Evolutionary conservation across 1,140 invertebrate genomes (phyloP), one percentile per base, ranked within the genome.

Genomic region (Caenorhabditis tropicalis): DNA sequence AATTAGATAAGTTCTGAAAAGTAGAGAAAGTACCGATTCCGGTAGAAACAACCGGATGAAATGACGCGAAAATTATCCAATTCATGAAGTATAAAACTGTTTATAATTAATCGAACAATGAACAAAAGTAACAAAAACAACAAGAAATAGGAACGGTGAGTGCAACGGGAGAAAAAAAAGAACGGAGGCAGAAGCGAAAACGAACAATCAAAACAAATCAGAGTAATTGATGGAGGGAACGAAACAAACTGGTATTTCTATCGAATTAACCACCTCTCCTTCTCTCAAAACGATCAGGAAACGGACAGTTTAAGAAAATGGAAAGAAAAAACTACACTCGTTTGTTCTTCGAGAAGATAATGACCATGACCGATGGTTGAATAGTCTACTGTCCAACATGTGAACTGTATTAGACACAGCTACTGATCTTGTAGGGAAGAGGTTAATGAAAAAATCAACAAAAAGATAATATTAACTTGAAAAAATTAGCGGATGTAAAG

Each of bases 121-220:
- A 29, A 24, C 5, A 27, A 51, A 81, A 36, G 33, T 29, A 49
- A 21, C 33, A 21, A 81, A 56, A 51, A 5, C 24, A 48, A 39
- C 9, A 27, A 27, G 36, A 7, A 36, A 65, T 19, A 36, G 10
- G 21, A 36, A 65, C 10, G 15, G 27, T 65, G 58, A 79, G 21
- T 48, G 43, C 39, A 79, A 48, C 39, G 48, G 16, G 4, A 12
- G 33, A 39, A 31, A 29, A 79, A 51, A 79, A 10, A n/a, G n/a
- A 79, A 51, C 12, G 33, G n/a, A n/a, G 39, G 31, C 51, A 48
- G 15, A 46, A 16, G 10, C 46, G 51, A n/a, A 9, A 36, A 33
- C 46, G 46, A 56, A 81, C 79, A 53, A 51, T 81, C 79, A 53
- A 53, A 21, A 51, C 31, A 53, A 53, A 51, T 53, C 48, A 81